These are phyloP conservation scores for Synanthedon vespiformis DNA, from an alignment of 2,888 invertebrate genomes.

Conservation along the genomic window DNA sequence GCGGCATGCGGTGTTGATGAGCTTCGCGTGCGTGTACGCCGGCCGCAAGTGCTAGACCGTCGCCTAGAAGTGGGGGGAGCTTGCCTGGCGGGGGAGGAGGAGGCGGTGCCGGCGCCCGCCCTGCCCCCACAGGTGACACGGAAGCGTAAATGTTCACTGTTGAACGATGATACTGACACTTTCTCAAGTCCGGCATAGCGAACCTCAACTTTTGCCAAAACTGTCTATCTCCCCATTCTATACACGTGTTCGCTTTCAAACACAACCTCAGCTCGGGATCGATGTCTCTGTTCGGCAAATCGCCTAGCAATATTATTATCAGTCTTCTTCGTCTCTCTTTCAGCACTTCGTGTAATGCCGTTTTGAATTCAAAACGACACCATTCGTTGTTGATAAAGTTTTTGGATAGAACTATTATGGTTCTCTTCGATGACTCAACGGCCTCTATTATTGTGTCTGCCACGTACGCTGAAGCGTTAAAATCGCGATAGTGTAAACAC, in stretches of 20 bases:
- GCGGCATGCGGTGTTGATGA: conserved; percentile 69
- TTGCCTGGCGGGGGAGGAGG: conserved; percentile 74
- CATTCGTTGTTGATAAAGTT: conserved; percentile 96
- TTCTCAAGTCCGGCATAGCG: conserved; percentile 85
- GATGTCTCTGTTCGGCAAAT: conserved; percentile 88
- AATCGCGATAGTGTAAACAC: conserved; percentile 92
- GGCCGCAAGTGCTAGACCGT: conserved; percentile 53
- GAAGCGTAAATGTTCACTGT: conserved; percentile 81
- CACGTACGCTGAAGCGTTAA: conserved; percentile 88
- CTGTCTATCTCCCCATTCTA: conserved; percentile 93
- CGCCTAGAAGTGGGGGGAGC: conserved; percentile 71
- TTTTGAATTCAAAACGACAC: conserved; percentile 95
- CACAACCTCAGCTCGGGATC: conserved; percentile 92
- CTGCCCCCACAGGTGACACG: conserved; percentile 67
- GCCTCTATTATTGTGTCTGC: conserved; percentile 94
- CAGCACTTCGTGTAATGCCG: conserved; percentile 90
- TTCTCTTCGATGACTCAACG: conserved; percentile 89
- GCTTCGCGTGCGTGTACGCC: conserved; percentile 52
- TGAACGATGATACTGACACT: conserved; percentile 75
- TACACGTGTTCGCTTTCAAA: conserved; percentile 89
- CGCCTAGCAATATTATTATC: conserved; percentile 91
- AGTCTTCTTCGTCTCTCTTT: conserved; percentile 87
- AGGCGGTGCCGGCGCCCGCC: conserved; percentile 72
- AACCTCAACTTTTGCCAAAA: conserved; percentile 97
- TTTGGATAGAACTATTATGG: conserved; percentile 90